Conservation (phyloP, 2,797 vertebrate species). For the Mormyrus hasselquistii region DNA sequence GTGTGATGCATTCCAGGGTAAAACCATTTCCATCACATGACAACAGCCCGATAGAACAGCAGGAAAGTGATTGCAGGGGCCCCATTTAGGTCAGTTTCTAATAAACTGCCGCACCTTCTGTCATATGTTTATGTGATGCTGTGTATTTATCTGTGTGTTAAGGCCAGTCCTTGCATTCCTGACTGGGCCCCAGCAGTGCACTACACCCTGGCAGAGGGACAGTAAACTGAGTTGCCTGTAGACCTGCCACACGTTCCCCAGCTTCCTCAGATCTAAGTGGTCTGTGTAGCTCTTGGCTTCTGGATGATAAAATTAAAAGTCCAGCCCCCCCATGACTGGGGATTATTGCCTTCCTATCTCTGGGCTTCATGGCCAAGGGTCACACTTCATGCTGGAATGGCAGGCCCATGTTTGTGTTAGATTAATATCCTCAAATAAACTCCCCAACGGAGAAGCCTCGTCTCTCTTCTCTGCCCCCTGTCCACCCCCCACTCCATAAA, state of each 20-base stretch:
- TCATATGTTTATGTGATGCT: not conserved
- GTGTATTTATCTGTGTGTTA: not conserved
- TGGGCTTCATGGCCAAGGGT: slow-evolving; percentile 32
- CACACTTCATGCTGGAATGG: slow-evolving; percentile 27
- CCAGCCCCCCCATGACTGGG: not conserved
- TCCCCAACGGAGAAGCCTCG: slow-evolving; percentile 27
- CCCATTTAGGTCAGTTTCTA: not conserved
- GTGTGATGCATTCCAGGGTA: not conserved
- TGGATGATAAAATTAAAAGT: slow-evolving; percentile 20
- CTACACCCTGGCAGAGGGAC: not conserved
- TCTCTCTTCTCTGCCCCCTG: not conserved
- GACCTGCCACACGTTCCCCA: not conserved
- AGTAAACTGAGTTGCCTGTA: not conserved
- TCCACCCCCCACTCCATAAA: not conserved
- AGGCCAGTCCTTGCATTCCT: not conserved
- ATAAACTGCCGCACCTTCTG: not conserved
- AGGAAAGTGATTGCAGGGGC: not conserved
- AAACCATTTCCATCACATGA: not conserved
- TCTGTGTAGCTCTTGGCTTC: slow-evolving; percentile 24
- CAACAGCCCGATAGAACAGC: not conserved
- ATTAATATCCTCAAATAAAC: slow-evolving; percentile 41
- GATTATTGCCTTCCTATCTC: slow-evolving; percentile 36
- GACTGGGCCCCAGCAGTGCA: not conserved
- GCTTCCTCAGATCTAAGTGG: slow-evolving; percentile 18
- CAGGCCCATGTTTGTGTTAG: slow-evolving; percentile 37